Evolutionary conservation across 2,797 vertebrate species (phyloP).

Genomic region (Gambusia yucatana): DNA sequence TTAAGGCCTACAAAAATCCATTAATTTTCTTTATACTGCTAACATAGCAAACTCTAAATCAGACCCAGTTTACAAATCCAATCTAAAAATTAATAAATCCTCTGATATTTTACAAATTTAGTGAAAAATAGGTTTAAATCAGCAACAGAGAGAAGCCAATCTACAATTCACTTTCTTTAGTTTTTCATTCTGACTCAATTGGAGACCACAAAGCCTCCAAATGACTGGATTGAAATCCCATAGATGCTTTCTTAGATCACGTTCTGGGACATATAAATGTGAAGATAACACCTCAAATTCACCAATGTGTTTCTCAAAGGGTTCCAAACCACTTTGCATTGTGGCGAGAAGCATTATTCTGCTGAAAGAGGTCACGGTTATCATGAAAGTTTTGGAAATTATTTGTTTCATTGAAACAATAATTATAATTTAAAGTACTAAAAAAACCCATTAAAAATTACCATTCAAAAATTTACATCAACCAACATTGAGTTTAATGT

Average conservation of each 20-base stretch:
- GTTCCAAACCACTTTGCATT: neutral
- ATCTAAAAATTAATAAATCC: conserved; percentile 34
- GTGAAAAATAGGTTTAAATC: conserved; percentile 32
- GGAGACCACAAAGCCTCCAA: conserved; percentile 23
- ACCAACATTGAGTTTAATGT: too few species aligned
- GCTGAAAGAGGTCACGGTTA: neutral
- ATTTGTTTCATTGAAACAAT: neutral
- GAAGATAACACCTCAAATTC: neutral
- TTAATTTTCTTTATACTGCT: neutral
- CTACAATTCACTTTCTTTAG: conserved; percentile 36
- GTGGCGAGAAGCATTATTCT: neutral
- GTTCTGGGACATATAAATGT: neutral
- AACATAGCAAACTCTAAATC: conserved; percentile 13
- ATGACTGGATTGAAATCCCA: neutral
- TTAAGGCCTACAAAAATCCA: neutral
- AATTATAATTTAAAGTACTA: neutral
- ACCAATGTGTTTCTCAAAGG: neutral
- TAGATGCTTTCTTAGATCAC: neutral
- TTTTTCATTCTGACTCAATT: conserved; percentile 24
- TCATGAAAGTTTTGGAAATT: neutral
- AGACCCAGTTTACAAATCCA: neutral
- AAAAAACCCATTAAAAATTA: neutral
- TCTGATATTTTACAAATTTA: neutral
- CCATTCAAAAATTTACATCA: neutral
- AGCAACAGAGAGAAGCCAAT: conserved; percentile 17